Percentiles rank a stretch among this genome's conserved stretches.
Evolutionary conservation across 2,113 vertebrate species (phyloP).

Genomic region (Dasyurus viverrinus): DNA sequence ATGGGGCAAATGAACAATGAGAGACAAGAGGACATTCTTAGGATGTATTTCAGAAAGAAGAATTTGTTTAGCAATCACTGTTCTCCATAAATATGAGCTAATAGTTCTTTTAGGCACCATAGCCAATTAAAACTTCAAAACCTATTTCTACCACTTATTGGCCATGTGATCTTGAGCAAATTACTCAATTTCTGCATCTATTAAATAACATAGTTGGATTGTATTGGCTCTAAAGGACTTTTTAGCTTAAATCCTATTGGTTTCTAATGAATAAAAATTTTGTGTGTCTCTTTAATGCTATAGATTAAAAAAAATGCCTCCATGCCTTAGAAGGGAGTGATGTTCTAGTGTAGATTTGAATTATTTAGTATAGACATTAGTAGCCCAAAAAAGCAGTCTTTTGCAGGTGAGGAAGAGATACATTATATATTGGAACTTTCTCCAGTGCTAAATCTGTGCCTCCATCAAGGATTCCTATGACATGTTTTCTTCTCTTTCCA

Average conservation of each 20-base stretch:
- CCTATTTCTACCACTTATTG: not conserved
- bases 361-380: too few relatives aligned
- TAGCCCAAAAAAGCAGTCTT: too few relatives aligned
- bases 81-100: not conserved
- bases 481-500: too few relatives aligned
- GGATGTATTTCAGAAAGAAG: not conserved
- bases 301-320: not conserved
- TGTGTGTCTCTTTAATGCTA: not conserved
- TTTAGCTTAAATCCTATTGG: not conserved
- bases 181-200: not conserved
- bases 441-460: too few relatives aligned
- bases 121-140: not conserved
- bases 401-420: too few relatives aligned
- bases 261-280: not conserved
- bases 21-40: not conserved
- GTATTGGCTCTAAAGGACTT: not conserved
- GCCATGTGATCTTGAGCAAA: not conserved
- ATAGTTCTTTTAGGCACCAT: not conserved
- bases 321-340: too few relatives aligned
- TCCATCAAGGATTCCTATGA: too few relatives aligned
- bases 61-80: not conserved
- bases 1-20: not conserved
- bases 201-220: not conserved
- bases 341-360: too few relatives aligned
- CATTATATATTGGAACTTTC: too few relatives aligned